phyloP scores from a whole-genome alignment of 2,797 vertebrate genomes.

The Tiaroga cobitis region DNA sequence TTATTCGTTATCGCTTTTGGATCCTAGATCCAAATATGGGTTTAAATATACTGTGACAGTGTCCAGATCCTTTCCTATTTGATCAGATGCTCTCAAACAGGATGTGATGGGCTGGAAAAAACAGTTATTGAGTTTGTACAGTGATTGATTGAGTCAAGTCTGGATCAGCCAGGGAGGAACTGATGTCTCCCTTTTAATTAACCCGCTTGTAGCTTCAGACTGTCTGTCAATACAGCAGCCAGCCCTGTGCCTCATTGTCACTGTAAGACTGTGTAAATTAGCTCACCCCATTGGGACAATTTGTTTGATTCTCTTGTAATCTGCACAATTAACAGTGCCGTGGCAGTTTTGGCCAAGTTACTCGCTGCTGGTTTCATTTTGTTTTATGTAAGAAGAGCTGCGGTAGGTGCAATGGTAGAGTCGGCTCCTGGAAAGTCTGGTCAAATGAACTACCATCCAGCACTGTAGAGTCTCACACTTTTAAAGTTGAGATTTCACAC shows the following conservation, averaged over 20 bases:
- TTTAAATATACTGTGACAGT: conserved; percentile 10
- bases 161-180: conserved; percentile 33
- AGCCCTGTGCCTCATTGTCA: conserved; percentile 1
- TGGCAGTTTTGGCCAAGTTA: conserved; percentile 10
- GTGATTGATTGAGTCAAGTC: conserved; percentile 41
- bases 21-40: background rate
- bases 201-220: conserved; percentile 17
- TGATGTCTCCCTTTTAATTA: conserved; percentile 47
- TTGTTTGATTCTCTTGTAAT: conserved; percentile 32
- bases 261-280: conserved; percentile 11
- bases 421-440: background rate
- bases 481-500: background rate
- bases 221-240: conserved; percentile 27
- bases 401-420: background rate
- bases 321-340: conserved; percentile 12
- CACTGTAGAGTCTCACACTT: background rate
- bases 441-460: conserved; percentile 8
- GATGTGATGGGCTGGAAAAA: conserved; percentile 31
- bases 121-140: conserved; percentile 28
- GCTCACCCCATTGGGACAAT: background rate
- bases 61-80: background rate
- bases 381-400: conserved; percentile 8
- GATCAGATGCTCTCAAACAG: conserved; percentile 33
- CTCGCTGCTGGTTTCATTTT: conserved; percentile 9
- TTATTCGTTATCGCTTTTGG: conserved; percentile 26